Percentiles rank a stretch among this genome's conserved stretches.
These are phyloP conservation scores for Loxodonta africana DNA, from an alignment of 2,113 vertebrate species.

Conservation along the genomic window DNA sequence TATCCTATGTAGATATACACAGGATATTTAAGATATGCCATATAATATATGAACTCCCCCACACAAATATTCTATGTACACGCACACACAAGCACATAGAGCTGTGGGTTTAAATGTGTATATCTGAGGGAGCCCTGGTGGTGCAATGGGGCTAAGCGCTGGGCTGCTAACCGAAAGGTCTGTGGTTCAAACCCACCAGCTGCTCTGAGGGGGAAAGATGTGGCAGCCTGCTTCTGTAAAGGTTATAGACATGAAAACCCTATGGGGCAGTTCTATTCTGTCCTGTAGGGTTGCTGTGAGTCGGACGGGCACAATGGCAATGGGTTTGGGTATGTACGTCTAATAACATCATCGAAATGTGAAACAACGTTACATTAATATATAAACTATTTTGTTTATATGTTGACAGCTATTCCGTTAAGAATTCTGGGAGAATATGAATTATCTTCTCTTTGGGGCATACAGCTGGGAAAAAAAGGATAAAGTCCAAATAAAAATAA, in stretches of 20 bases:
- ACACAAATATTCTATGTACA: too few relatives aligned
- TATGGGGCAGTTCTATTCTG: neutral
- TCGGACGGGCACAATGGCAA: neutral
- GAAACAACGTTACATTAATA: neutral
- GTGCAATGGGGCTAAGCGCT: neutral
- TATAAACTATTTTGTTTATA: neutral
- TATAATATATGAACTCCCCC: neutral
- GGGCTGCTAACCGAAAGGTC: neutral
- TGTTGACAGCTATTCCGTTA: neutral
- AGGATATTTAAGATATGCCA: neutral
- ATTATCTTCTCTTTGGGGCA: neutral
- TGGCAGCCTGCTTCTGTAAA: neutral
- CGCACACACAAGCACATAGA: too few relatives aligned
- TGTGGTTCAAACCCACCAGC: neutral
- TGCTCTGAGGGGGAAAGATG: neutral
- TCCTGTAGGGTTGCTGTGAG: neutral
- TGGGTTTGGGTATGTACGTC: neutral
- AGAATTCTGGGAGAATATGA: neutral
- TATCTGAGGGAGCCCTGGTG: neutral
- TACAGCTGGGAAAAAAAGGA: neutral
- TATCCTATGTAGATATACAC: neutral
- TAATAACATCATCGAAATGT: neutral
- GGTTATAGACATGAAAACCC: neutral
- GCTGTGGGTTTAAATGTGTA: neutral
- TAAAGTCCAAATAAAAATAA: slow-evolving; percentile 30